These are phyloP conservation scores for Acrocyrtus sp. DNA, from an alignment of 2,888 invertebrate species.

Conservation along the genomic window DNA sequence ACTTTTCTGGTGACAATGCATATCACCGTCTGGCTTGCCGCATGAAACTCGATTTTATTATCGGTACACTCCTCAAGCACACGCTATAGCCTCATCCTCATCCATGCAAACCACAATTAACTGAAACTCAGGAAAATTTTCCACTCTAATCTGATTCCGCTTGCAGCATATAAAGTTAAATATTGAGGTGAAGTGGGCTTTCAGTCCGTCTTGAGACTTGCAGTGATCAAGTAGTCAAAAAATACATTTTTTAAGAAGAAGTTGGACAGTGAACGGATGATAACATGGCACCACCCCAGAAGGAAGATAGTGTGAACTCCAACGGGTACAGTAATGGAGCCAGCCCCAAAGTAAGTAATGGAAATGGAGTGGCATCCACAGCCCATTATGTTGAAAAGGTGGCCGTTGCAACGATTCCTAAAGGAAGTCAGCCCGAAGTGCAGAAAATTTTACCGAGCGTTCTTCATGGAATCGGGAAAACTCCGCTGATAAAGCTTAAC, in stretches of 20 bases:
- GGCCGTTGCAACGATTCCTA: neutral
- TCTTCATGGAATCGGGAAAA: slow-evolving; percentile 82
- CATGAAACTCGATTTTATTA: slow-evolving; percentile 1
- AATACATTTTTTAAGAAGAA: neutral
- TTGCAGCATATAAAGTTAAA: neutral
- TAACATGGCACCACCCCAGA: slow-evolving; percentile 36
- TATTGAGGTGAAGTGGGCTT: neutral
- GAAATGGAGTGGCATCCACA: neutral
- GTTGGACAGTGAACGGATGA: no score
- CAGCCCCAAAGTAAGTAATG: neutral
- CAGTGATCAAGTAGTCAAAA: neutral
- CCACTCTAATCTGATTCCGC: slow-evolving; percentile 8
- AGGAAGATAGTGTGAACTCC: neutral
- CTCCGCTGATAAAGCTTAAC: slow-evolving; percentile 83
- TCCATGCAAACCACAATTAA: no score
- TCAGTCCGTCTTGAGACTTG: neutral
- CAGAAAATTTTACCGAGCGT: slow-evolving; percentile 76
- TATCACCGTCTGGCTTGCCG: neutral
- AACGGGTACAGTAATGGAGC: slow-evolving; percentile 25
- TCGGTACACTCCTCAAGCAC: neutral
- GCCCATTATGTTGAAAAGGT: slow-evolving; percentile 3
- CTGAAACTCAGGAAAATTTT: no score
- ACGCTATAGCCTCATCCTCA: no score
- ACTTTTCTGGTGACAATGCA: neutral
- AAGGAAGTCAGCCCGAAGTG: neutral